Base-by-base conservation (phyloP, 1,140 invertebrate species). In the Monochamus saltuarius region DNA sequence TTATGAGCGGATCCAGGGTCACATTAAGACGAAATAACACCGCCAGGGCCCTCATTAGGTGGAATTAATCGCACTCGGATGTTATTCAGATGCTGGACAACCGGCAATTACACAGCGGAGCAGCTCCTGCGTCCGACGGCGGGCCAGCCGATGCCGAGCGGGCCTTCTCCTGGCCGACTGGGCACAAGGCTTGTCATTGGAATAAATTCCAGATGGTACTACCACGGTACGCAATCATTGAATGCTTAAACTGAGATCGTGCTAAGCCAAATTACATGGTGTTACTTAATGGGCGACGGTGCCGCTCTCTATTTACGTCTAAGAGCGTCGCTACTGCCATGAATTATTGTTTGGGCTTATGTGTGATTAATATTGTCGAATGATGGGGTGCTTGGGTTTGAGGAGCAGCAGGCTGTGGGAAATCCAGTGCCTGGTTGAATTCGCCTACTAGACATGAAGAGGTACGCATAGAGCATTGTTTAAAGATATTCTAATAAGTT, bases 221-320 rank as follows among this genome's bases (percentile, higher is more conserved):
- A 66, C 65, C 56, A 66, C 39, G 37, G 61, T 66, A 66, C 65
- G 65, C 65, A 66, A 66, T 66, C 65, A 64, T 62, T 55, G 61
- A 52, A 55, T 50, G 56, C 61, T 63, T 59, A 55, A 34, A 59
- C 56, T 37, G 58, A 52, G 62, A 62, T 59, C 64, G 61, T 62
- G 58, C 53, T 52, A 29, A 40, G 50, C 47, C 14, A 66, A 66
- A 66, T 66, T 64, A 66, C 42, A 66, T 38, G 65, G 57, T 66
- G 50, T 63, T 66, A 56, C 55, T 65, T 65, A 65, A 65, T 65
- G 50, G 57, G 56, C 54, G 46, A 53, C 54, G 38, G 38, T 43
- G 53, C 58, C 62, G 62, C 62, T 60, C 59, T 65, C 38, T 65
- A 65, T 56, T 65, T 65, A 65, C 40, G 37, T 39, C 22, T 35